Percentiles rank a stretch among this genome's conserved stretches.
phyloP scores from a whole-genome alignment of 2,113 vertebrate species.

The Rafetus swinhoei region DNA sequence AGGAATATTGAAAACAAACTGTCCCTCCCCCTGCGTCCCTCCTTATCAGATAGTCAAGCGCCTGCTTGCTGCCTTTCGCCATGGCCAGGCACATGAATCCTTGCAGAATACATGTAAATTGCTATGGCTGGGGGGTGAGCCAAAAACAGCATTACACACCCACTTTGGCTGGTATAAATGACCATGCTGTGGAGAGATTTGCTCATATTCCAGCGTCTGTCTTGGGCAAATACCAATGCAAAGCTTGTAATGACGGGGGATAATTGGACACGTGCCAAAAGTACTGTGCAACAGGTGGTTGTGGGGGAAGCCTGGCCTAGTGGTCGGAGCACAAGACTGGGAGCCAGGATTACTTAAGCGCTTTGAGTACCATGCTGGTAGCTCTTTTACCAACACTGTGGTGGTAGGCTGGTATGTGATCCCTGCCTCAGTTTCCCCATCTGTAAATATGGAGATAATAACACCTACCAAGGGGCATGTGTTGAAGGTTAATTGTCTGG shows the following conservation, averaged over 20 bases:
- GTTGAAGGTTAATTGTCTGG: background rate
- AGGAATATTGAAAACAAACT: background rate
- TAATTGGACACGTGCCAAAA: background rate
- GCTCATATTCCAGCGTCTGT: rapidly evolving
- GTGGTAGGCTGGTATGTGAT: background rate
- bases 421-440: background rate
- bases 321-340: background rate
- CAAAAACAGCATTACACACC: rapidly evolving
- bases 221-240: background rate
- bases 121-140: background rate
- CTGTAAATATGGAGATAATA: background rate
- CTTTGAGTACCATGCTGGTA: background rate
- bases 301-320: background rate
- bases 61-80: background rate
- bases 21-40: slow-evolving; percentile 11
- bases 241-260: background rate
- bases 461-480: background rate
- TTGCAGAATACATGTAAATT: background rate
- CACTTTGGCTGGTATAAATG: background rate
- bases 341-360: background rate
- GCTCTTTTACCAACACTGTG: background rate
- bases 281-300: background rate
- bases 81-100: background rate
- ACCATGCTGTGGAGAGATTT: background rate
- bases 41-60: background rate